phyloP scores from a whole-genome alignment of 2,888 invertebrate species.

The Poecilus cupreus region DNA sequence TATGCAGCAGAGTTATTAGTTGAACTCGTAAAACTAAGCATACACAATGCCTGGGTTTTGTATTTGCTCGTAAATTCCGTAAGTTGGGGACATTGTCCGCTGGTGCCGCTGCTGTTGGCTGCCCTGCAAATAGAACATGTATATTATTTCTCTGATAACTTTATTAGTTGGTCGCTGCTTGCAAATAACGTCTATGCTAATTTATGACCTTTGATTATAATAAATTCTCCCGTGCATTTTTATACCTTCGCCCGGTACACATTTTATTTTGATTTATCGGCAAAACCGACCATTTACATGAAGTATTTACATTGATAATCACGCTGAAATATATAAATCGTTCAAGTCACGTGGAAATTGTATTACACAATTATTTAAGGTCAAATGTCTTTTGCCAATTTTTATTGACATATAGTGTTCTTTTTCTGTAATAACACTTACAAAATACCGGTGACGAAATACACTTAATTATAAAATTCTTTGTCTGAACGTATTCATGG shows the following conservation, averaged over 20 bases:
- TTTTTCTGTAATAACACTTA: too few species aligned
- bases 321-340: neutral
- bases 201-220: neutral
- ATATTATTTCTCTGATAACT: slow-evolving; percentile 17
- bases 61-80: slow-evolving; percentile 45
- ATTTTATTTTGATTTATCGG: neutral
- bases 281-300: neutral
- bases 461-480: too few species aligned
- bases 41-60: slow-evolving; percentile 45
- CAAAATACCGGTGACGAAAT: too few species aligned
- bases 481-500: too few species aligned
- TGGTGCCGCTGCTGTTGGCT: slow-evolving; percentile 9
- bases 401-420: too few species aligned
- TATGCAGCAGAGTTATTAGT: slow-evolving; percentile 49
- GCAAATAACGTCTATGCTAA: neutral
- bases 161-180: neutral
- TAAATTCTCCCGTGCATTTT: neutral
- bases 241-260: neutral
- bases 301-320: neutral
- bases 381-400: too few species aligned
- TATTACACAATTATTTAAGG: neutral
- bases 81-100: slow-evolving; percentile 18
- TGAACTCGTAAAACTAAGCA: slow-evolving; percentile 49
- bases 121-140: neutral
- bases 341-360: neutral